Conservation (phyloP, 2,113 vertebrate species). For the Regulus satrapa region DNA sequence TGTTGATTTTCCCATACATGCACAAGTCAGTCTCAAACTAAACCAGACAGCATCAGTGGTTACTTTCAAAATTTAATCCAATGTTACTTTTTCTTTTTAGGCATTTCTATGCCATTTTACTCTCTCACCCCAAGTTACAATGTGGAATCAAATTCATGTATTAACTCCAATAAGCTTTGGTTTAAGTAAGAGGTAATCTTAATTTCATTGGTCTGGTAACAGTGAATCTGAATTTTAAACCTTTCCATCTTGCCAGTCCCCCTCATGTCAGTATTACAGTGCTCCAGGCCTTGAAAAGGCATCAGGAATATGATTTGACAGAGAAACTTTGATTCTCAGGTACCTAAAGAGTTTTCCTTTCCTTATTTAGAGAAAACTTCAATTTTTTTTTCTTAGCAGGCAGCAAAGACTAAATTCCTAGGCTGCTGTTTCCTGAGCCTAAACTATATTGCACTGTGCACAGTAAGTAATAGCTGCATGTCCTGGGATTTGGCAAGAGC, state of each 20-base stretch:
- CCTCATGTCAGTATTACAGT: not conserved
- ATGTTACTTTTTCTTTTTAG: not conserved
- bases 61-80: not conserved
- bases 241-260: not conserved
- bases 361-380: not conserved
- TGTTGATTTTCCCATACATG: not conserved
- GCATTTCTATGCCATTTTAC: not conserved
- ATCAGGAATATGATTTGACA: not conserved
- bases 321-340: not conserved
- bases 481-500: slow-evolving; percentile 33
- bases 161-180: not conserved
- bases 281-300: not conserved
- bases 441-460: not conserved
- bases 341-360: not conserved
- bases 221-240: slow-evolving; percentile 11
- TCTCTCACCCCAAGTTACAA: not conserved
- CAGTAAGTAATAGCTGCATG: slow-evolving; percentile 25
- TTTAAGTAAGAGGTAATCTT: not conserved
- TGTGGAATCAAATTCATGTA: not conserved
- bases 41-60: not conserved
- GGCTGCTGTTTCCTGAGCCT: not conserved
- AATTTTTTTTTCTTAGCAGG: not conserved
- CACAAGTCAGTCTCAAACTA: not conserved
- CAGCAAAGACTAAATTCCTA: not conserved
- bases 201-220: not conserved